Conservation (phyloP, 2,113 vertebrate genomes). For the Tragelaphus imberbis region DNA sequence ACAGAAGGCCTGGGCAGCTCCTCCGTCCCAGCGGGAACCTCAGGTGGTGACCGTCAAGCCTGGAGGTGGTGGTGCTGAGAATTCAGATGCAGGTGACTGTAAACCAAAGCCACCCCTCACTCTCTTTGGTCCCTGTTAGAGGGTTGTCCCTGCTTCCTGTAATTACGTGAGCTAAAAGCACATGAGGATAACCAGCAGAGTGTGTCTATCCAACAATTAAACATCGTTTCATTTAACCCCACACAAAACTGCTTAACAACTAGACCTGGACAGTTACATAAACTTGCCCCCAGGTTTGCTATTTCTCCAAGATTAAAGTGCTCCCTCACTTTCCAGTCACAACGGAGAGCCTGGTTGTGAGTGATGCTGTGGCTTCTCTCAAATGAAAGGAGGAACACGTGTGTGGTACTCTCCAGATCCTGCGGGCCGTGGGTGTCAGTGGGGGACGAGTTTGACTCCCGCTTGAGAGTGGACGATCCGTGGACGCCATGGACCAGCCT, state of each 20-base stretch:
- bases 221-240: not conserved
- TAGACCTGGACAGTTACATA: not conserved
- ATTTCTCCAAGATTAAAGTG: not conserved
- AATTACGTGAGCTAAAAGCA: not conserved
- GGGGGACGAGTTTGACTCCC: accelerated
- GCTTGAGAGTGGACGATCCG: accelerated
- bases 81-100: accelerated
- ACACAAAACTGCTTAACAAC: not conserved
- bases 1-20: not conserved
- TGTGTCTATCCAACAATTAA: not conserved
- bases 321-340: not conserved
- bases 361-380: not conserved
- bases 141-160: not conserved
- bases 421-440: accelerated
- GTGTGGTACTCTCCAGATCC: accelerated
- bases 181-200: not conserved
- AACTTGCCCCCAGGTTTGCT: not conserved
- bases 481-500: no score
- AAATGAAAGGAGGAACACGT: not conserved
- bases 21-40: not conserved
- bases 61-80: accelerated
- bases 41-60: accelerated
- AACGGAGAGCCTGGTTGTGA: not conserved
- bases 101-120: accelerated
- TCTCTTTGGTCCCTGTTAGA: accelerated